A percentile compares a stretch with the other conserved stretches of the same genome.
Evolutionary conservation across 2,888 invertebrate species (phyloP).

Genomic region (Acleris emargana): DNA sequence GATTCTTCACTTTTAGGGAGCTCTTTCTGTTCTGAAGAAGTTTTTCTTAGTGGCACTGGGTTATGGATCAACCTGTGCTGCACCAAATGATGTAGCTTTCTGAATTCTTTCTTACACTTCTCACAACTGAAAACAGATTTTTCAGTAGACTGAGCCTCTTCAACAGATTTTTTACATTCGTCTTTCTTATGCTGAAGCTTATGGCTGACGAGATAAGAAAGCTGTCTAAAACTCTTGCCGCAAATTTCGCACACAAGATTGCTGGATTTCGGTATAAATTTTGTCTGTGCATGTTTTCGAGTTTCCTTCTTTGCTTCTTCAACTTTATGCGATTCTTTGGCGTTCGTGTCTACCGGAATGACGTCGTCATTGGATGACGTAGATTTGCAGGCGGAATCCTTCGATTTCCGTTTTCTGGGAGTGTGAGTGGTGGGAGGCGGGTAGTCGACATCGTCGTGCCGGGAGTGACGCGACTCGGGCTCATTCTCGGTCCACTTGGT

Average conservation of each 20-base stretch:
- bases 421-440: conserved; percentile 42
- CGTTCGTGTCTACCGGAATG: conserved; percentile 62
- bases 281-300: conserved; percentile 50
- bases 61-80: conserved; percentile 76
- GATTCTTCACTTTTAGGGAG: conserved; percentile 48
- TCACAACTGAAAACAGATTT: conserved; percentile 71
- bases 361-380: conserved; percentile 56
- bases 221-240: conserved; percentile 75
- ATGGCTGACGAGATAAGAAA: conserved; percentile 74
- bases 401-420: conserved; percentile 58
- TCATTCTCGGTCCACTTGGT: conserved; percentile 47
- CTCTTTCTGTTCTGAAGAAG: conserved; percentile 65
- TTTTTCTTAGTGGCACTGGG: conserved; percentile 58
- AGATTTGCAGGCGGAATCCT: conserved; percentile 52
- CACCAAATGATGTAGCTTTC: conserved; percentile 77
- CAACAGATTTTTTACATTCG: conserved; percentile 55
- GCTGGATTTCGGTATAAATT: conserved; percentile 46
- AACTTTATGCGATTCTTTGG: conserved; percentile 51
- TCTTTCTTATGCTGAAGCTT: conserved; percentile 69
- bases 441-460: conserved; percentile 13
- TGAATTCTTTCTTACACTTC: conserved; percentile 75
- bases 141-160: conserved; percentile 41
- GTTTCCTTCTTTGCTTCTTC: conserved; percentile 52
- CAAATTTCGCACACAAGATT: conserved; percentile 74
- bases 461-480: conserved; percentile 1